phyloP scores from a whole-genome alignment of 2,888 invertebrate genomes.

The Parelbella ahira region DNA sequence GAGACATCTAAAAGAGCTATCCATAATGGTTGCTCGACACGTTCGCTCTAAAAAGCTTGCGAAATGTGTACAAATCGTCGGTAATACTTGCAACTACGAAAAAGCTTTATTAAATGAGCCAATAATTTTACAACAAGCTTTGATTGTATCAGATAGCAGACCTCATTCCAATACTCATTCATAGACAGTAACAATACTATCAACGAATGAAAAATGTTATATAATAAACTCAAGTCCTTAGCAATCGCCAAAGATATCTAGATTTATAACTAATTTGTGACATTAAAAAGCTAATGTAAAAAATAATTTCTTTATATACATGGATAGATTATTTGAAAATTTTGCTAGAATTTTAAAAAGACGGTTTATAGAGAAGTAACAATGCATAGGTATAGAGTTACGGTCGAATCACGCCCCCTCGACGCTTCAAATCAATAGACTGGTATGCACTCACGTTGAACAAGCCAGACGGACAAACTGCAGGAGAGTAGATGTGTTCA shows the following conservation, averaged over 20 bases:
- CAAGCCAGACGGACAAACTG: constrained; percentile 39
- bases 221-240: no score
- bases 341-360: no score
- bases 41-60: constrained; percentile 40
- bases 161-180: neutral
- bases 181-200: constrained; percentile 25
- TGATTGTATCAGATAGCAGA: constrained; percentile 1
- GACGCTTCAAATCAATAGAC: constrained; percentile 64
- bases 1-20: constrained; percentile 42
- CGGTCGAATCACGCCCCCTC: constrained; percentile 64
- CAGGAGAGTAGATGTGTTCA: constrained; percentile 10
- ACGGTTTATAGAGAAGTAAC: no score
- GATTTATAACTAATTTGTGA: no score
- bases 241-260: no score
- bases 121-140: constrained; percentile 10
- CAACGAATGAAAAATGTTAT: no score
- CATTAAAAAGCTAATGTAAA: no score
- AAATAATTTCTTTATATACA: no score
- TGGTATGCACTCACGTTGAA: constrained; percentile 36
- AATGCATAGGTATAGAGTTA: no score
- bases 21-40: constrained; percentile 41
- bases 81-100: constrained; percentile 12
- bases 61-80: constrained; percentile 28
- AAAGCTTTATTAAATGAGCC: constrained; percentile 19
- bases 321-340: no score